A percentile compares a stretch with the other conserved stretches of the same genome.
phyloP scores from a whole-genome alignment of 2,888 invertebrate genomes.

The Hyposoter didymator region DNA sequence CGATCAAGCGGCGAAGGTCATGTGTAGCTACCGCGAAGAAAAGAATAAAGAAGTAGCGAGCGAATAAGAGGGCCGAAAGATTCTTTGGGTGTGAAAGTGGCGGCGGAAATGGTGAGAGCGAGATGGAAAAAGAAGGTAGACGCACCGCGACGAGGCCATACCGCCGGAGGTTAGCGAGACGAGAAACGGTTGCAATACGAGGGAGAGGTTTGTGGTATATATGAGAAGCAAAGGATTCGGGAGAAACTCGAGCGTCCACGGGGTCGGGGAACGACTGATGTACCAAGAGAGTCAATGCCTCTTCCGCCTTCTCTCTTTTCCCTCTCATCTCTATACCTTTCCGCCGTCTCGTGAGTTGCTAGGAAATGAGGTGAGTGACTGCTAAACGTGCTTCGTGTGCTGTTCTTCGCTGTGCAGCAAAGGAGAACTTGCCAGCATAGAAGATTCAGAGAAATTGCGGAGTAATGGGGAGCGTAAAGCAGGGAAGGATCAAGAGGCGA shows the following conservation, averaged over 20 bases:
- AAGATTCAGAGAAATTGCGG: slow-evolving; percentile 32
- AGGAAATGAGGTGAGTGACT: slow-evolving; percentile 67
- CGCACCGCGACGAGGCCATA: slow-evolving; percentile 38
- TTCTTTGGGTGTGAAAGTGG: slow-evolving; percentile 12
- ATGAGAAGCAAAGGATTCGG: slow-evolving; percentile 7
- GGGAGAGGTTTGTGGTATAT: neutral
- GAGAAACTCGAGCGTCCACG: slow-evolving; percentile 28
- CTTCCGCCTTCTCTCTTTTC: slow-evolving; percentile 31
- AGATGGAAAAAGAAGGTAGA: slow-evolving; percentile 29
- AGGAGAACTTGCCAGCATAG: slow-evolving; percentile 42
- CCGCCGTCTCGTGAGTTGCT: slow-evolving; percentile 34
- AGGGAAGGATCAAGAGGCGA: neutral
- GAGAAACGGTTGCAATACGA: slow-evolving; percentile 12
- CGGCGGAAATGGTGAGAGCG: slow-evolving; percentile 27
- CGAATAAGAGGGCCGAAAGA: slow-evolving; percentile 24
- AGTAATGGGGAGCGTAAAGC: slow-evolving; percentile 30
- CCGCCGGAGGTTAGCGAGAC: neutral
- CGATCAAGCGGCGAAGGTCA: slow-evolving; percentile 51
- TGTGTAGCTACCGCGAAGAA: neutral
- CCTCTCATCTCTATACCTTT: neutral
- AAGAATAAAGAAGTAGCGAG: slow-evolving; percentile 18
- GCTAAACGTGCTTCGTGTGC: slow-evolving; percentile 64
- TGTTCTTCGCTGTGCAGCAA: slow-evolving; percentile 26
- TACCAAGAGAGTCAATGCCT: slow-evolving; percentile 64
- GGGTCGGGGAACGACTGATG: slow-evolving; percentile 56